A percentile compares a stretch with the other conserved stretches of the same genome.
Conservation (phyloP, 2,888 invertebrate species). For the Yponomeuta sedellus region DNA sequence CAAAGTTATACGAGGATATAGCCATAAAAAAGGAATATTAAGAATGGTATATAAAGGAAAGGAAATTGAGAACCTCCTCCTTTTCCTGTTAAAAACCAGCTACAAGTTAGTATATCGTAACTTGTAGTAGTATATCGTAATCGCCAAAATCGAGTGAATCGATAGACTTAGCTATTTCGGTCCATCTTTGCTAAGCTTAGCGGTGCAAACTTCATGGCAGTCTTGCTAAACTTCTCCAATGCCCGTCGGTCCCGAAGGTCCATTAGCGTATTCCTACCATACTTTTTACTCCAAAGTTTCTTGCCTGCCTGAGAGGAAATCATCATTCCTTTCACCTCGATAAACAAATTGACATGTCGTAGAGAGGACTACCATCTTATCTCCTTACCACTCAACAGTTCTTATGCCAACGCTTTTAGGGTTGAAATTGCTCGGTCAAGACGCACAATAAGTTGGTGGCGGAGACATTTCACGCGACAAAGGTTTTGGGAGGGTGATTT, state of each 20-base stretch:
- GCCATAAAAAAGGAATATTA: too few relatives aligned
- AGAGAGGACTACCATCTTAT: background rate
- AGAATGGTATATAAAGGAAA: too few relatives aligned
- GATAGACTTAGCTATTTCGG: too few relatives aligned
- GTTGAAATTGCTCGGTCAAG: background rate
- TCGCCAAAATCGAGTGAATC: too few relatives aligned
- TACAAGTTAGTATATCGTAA: too few relatives aligned
- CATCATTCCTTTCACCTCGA: slow-evolving; percentile 1
- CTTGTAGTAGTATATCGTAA: too few relatives aligned
- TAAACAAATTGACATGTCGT: slow-evolving; percentile 13
- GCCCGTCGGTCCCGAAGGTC: background rate
- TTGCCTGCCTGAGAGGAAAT: background rate
- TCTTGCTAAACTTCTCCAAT: background rate
- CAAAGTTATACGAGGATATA: too few relatives aligned
- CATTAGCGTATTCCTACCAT: background rate
- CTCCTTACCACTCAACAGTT: background rate
- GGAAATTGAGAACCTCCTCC: too few relatives aligned
- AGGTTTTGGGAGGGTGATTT: slow-evolving; percentile 7
- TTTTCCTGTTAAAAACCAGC: too few relatives aligned
- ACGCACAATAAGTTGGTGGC: background rate
- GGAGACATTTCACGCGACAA: slow-evolving; percentile 9
- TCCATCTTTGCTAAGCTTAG: too few relatives aligned
- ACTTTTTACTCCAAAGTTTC: background rate
- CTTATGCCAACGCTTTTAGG: background rate
- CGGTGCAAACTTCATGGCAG: background rate